Conservation (phyloP, 2,113 vertebrate genomes). For the Pao palembangensis region DNA sequence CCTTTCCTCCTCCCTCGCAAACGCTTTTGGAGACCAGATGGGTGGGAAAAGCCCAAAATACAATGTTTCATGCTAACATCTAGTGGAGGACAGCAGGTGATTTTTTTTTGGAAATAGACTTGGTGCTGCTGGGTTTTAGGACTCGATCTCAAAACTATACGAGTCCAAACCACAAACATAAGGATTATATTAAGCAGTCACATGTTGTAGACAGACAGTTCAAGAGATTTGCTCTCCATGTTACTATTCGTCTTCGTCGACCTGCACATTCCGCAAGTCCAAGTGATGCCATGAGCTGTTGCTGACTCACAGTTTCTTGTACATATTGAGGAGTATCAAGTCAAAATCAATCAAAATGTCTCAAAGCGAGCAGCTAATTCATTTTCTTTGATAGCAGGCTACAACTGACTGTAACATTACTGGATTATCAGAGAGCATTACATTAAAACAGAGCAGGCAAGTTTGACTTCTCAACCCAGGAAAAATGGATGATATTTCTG, state of each 20-base stretch:
- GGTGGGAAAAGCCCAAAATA: constrained; percentile 45
- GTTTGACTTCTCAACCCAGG: constrained; percentile 25
- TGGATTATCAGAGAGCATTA: constrained; percentile 33
- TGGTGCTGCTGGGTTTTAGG: neutral
- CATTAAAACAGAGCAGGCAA: constrained; percentile 17
- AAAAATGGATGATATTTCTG: constrained; percentile 38
- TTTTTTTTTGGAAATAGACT: neutral
- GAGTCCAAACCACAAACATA: neutral
- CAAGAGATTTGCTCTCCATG: no score
- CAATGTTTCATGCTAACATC: constrained; percentile 51
- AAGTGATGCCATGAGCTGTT: no score
- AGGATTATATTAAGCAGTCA: no score
- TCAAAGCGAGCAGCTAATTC: neutral
- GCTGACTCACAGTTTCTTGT: no score
- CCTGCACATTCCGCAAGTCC: no score
- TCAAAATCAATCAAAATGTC: no score
- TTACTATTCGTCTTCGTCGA: no score
- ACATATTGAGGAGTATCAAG: no score
- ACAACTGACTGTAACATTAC: constrained; percentile 27
- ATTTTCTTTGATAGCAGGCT: constrained; percentile 26
- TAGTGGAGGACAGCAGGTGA: constrained; percentile 27
- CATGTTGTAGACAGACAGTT: no score
- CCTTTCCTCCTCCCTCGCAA: constrained; percentile 30
- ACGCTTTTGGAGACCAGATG: constrained; percentile 48
- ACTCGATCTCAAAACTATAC: neutral